These are phyloP conservation scores for Harpalus rubripes DNA, from an alignment of 2,888 invertebrate species.

Conservation along the genomic window DNA sequence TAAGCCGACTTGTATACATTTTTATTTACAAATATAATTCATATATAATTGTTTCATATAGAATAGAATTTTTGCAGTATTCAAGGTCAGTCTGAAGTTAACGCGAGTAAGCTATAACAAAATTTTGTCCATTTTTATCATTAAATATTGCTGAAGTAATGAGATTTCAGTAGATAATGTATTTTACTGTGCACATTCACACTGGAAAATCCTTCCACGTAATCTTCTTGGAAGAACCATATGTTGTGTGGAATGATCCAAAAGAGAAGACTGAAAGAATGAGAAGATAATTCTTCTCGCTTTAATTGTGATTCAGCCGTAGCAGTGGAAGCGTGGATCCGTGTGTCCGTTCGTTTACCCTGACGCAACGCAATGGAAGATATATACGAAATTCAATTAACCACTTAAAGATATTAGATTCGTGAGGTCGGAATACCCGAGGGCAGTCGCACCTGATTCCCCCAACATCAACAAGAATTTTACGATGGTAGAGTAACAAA, in stretches of 20 bases:
- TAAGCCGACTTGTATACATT: too few species aligned
- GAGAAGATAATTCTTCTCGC: conserved; percentile 59
- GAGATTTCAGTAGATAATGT: too few species aligned
- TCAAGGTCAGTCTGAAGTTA: too few species aligned
- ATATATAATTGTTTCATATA: too few species aligned
- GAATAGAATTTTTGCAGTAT: too few species aligned
- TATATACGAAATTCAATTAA: conserved; percentile 66
- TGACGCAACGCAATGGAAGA: conserved; percentile 53
- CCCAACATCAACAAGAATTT: background rate
- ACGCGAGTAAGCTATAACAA: too few species aligned
- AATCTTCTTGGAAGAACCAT: too few species aligned
- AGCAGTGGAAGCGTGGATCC: background rate
- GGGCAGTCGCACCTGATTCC: conserved; percentile 24
- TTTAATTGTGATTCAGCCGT: conserved; percentile 59
- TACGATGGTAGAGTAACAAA: background rate
- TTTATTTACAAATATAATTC: too few species aligned
- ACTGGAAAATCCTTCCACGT: too few species aligned
- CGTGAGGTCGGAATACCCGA: conserved; percentile 45
- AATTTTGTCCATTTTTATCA: too few species aligned
- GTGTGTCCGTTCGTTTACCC: background rate
- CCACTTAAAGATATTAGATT: conserved; percentile 65
- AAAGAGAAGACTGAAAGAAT: conserved; percentile 28
- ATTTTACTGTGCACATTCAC: too few species aligned
- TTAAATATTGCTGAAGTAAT: too few species aligned
- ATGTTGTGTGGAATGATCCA: conserved; percentile 33